These are phyloP conservation scores for Pelusios castaneus DNA, from an alignment of 2,113 vertebrate species.

Conservation along the genomic window DNA sequence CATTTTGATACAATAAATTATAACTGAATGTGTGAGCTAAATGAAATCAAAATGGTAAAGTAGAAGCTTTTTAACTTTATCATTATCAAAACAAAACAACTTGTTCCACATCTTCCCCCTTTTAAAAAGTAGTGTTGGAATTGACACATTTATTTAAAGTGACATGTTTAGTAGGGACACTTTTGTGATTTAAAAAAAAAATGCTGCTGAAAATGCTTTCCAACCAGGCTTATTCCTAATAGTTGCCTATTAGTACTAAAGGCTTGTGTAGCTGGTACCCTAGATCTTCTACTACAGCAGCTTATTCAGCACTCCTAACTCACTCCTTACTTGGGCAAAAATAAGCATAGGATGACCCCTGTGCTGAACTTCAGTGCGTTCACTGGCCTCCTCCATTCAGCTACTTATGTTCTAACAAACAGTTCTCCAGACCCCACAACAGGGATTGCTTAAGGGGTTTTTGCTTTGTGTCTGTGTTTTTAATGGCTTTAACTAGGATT, in stretches of 20 bases:
- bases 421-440: not conserved
- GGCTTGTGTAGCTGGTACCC: not conserved
- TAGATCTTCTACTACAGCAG: not conserved
- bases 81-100: not conserved
- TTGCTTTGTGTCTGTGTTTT: not conserved
- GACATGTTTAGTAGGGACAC: not conserved
- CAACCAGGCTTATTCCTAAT: slow-evolving; percentile 46
- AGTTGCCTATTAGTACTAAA: slow-evolving; percentile 36
- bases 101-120: not conserved
- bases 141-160: not conserved
- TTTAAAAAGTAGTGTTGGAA: slow-evolving; percentile 13
- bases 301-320: not conserved
- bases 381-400: not conserved
- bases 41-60: not conserved
- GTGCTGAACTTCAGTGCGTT: not conserved
- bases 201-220: slow-evolving; percentile 51
- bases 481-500: not conserved
- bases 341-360: not conserved
- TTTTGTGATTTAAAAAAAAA: slow-evolving; percentile 32
- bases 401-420: not conserved
- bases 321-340: not conserved
- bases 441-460: not conserved
- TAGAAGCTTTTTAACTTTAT: not conserved
- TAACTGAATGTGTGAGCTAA: not conserved
- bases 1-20: not conserved